A percentile compares a stretch with the other conserved stretches of the same genome.
phyloP scores from a whole-genome alignment of 2,888 invertebrate genomes.

The Tromatobia lineatoria region DNA sequence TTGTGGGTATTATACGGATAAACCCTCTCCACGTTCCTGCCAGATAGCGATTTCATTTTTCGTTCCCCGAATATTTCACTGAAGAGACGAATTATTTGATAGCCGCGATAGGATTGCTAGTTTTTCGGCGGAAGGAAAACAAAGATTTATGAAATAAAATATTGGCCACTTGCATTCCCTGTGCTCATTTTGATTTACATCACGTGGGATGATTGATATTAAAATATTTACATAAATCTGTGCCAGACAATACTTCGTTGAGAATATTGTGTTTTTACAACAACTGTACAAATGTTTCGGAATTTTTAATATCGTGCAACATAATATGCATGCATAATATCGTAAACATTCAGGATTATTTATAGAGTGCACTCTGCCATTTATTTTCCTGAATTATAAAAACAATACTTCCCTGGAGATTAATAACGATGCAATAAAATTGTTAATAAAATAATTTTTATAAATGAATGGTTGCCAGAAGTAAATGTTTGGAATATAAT shows the following conservation, averaged over 20 bases:
- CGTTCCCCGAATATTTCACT: not conserved
- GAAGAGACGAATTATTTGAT: not conserved
- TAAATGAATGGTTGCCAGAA: no score
- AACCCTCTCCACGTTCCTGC: not conserved
- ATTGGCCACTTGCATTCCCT: not conserved
- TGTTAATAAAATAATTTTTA: not conserved
- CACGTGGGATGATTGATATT: not conserved
- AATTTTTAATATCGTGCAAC: not conserved
- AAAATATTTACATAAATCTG: not conserved
- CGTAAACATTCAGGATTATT: no score
- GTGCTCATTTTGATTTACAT: not conserved
- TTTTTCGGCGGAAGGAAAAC: not conserved
- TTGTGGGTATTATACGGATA: conserved; percentile 1
- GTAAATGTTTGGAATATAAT: no score
- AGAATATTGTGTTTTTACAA: not conserved
- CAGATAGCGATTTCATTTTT: not conserved
- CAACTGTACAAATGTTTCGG: not conserved
- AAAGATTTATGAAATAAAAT: not conserved
- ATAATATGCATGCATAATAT: no score
- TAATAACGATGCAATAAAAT: not conserved
- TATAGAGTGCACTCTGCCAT: no score
- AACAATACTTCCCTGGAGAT: no score
- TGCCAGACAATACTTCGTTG: no score
- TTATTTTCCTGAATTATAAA: not conserved
- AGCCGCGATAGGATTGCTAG: not conserved